Evolutionary conservation across 2,113 vertebrate species (phyloP).

Genomic region (Poecile atricapillus): DNA sequence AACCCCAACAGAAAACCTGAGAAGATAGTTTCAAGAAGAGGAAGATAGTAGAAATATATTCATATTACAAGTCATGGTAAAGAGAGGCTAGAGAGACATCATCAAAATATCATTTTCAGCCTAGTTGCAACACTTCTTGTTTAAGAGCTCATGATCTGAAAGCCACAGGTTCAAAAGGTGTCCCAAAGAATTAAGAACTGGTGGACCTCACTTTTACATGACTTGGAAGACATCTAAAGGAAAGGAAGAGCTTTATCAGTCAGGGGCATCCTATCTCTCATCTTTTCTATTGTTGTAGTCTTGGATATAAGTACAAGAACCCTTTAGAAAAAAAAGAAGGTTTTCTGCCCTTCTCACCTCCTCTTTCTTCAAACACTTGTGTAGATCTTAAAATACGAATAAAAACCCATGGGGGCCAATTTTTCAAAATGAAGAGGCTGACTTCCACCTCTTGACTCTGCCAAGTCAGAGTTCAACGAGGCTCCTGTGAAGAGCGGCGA

Average conservation of each 20-base stretch:
- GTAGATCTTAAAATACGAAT: constrained; percentile 22
- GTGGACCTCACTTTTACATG: not conserved
- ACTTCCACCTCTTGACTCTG: constrained; percentile 2
- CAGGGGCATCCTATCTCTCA: constrained; percentile 34
- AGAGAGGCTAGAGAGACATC: not conserved
- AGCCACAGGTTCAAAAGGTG: not conserved
- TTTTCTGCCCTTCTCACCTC: constrained; percentile 64
- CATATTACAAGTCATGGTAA: not conserved
- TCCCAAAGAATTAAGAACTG: not conserved
- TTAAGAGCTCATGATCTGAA: not conserved
- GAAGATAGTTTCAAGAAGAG: not conserved
- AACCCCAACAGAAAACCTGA: too few species aligned
- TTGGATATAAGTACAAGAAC: constrained; percentile 36
- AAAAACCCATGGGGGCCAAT: constrained; percentile 17
- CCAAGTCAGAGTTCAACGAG: constrained; percentile 3
- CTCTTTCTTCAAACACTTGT: constrained; percentile 27
- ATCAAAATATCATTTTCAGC: not conserved
- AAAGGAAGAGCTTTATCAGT: constrained; percentile 19
- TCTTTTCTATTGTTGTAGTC: constrained; percentile 48
- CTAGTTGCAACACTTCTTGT: not conserved
- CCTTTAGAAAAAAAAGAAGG: not conserved
- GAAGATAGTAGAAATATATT: not conserved
- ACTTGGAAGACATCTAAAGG: not conserved
- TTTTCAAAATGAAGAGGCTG: constrained; percentile 25
- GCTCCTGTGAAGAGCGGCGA: not conserved